Conservation (phyloP, 2,113 vertebrate species). For the Pachypanchax playfairii region DNA sequence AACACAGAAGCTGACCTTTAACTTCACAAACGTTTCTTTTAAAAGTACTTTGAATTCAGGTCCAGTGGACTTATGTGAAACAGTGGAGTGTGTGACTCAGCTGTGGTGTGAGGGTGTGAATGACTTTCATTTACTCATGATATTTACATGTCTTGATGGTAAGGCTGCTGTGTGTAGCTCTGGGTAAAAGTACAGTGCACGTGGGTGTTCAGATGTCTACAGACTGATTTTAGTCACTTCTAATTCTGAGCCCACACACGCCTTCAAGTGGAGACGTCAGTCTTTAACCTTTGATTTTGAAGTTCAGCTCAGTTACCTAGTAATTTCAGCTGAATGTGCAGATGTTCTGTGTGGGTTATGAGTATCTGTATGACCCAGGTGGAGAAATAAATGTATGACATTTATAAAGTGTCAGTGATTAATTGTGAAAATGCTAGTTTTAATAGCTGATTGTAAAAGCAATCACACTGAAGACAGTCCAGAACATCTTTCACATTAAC, state of each 20-base stretch:
- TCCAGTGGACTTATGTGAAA: too few species aligned
- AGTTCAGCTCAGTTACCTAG: background rate
- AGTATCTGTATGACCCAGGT: background rate
- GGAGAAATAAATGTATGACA: too few species aligned
- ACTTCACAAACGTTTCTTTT: background rate
- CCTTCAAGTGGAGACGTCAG: background rate
- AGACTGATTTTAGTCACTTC: slow-evolving; percentile 5
- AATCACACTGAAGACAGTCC: background rate
- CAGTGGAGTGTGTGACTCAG: accelerated
- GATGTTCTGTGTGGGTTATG: too few species aligned
- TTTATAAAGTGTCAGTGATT: too few species aligned
- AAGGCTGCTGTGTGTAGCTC: background rate
- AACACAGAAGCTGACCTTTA: background rate
- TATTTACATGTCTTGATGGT: slow-evolving; percentile 6
- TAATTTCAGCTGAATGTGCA: background rate
- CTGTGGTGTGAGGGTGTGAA: slow-evolving; percentile 9
- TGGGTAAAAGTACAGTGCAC: slow-evolving; percentile 16
- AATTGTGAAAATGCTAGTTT: background rate
- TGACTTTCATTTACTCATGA: background rate
- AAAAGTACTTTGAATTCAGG: background rate
- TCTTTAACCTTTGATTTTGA: background rate
- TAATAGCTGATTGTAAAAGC: background rate
- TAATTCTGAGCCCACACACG: slow-evolving; percentile 5
- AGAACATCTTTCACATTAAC: background rate
- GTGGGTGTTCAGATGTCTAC: slow-evolving; percentile 1